Evolutionary conservation across 2,888 invertebrate species (phyloP), one percentile per base, ranked within the genome.

Genomic region (Heteromurus nitidus): DNA sequence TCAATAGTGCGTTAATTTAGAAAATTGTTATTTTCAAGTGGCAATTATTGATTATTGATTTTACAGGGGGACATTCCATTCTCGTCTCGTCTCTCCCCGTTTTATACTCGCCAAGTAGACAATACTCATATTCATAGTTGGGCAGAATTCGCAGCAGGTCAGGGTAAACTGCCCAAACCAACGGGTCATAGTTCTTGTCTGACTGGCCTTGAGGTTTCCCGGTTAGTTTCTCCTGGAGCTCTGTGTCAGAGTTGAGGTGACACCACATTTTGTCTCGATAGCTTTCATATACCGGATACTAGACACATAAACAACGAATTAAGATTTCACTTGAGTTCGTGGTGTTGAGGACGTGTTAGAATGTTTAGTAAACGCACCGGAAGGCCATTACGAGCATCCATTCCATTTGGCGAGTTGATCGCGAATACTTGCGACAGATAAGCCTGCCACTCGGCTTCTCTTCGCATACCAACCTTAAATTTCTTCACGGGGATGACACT

Each of bases 101-200:
- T 5, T n/a, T 31, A 24, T 9, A 18, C 31, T 62, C 62, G 2
- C 3, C 2, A 18, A 62, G 62, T 5, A 62, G 30, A 30, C 62
- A 30, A 62, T 62, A 30, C 13, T 62, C 62, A n/a, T 31, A 62
- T 1, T 62, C 62, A 24, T 62, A 31, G 18, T 62, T 62, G 16
- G 62, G 62, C 1, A 62, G 18, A 5, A 62, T 62, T 31, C 62
- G 13, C 11, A 31, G 1, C 3, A 62, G 2, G 5, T 31, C n/a
- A 31, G 30, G 5, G 2, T 2, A 13, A 7, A 5, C 26, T 11
- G 1, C 20, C 55, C 55, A 55, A 11, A 26, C n/a, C 9, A 62
- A 9, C 1, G 30, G 30, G 2, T 30, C 62, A n/a, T n/a, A 62
- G 2, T 2, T 18, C 18, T 30, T 62, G 36, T 62, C 62, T 20